Evolutionary conservation across 2,113 vertebrate species (phyloP).

Genomic region (Misgurnus mizolepis): DNA sequence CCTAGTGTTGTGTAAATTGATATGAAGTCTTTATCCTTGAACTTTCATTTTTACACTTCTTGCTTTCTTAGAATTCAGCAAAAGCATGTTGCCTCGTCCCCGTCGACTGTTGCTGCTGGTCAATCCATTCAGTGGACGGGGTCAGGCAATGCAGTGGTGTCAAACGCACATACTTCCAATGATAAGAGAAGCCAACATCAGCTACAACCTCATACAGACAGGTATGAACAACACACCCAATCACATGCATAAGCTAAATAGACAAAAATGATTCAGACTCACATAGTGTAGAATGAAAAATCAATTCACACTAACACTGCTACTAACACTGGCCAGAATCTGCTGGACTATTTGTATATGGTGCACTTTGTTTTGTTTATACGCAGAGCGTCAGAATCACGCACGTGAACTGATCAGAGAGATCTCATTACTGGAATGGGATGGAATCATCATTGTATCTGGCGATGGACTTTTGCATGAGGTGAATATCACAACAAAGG

Average conservation of each 20-base stretch:
- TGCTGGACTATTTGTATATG: background rate
- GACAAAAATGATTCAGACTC: background rate
- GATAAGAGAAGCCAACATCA: conserved; percentile 87
- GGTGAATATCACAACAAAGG: conserved; percentile 62
- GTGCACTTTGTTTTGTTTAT: conserved; percentile 11
- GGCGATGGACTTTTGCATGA: conserved; percentile 89
- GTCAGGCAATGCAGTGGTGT: conserved; percentile 86
- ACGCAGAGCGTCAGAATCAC: conserved; percentile 85
- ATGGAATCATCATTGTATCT: conserved; percentile 84
- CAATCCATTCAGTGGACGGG: conserved; percentile 87
- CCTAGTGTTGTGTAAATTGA: conserved; percentile 18
- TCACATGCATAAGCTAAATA: background rate
- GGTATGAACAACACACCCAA: conserved; percentile 65
- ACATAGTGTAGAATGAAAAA: background rate
- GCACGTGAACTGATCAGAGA: conserved; percentile 85
- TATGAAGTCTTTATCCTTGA: background rate
- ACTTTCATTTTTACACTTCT: background rate
- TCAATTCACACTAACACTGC: background rate
- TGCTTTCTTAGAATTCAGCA: conserved; percentile 75
- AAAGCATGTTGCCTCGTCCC: conserved; percentile 79
- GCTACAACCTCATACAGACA: conserved; percentile 91
- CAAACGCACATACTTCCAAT: conserved; percentile 87
- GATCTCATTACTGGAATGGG: conserved; percentile 83
- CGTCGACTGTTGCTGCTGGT: conserved; percentile 85
- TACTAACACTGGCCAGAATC: background rate